These are phyloP conservation scores for Andrena minutula DNA, from an alignment of 2,888 invertebrate genomes.

Conservation along the genomic window DNA sequence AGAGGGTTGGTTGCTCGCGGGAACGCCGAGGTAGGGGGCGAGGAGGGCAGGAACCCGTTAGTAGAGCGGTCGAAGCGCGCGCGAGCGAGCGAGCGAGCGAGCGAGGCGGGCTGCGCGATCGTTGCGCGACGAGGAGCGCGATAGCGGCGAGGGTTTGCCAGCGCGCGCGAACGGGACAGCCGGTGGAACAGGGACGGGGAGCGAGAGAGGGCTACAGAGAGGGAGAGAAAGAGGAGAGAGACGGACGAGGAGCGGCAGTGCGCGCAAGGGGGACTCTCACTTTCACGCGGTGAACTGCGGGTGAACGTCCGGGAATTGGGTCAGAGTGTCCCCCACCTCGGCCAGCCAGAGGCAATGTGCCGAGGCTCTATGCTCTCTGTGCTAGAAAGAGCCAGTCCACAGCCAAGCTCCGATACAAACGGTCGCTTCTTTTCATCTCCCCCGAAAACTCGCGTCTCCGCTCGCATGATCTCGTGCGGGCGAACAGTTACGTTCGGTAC, in stretches of 20 bases:
- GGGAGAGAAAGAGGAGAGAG: slow-evolving; percentile 64
- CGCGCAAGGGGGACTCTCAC: slow-evolving; percentile 88
- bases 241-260: slow-evolving; percentile 61
- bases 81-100: slow-evolving; percentile 66
- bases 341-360: slow-evolving; percentile 87
- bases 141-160: slow-evolving; percentile 56
- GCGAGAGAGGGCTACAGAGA: slow-evolving; percentile 51
- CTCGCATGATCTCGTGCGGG: slow-evolving; percentile 30
- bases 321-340: slow-evolving; percentile 89
- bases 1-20: slow-evolving; percentile 66
- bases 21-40: slow-evolving; percentile 28
- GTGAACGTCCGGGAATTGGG: slow-evolving; percentile 93
- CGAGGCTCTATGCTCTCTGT: slow-evolving; percentile 83
- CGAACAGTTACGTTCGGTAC: slow-evolving; percentile 43
- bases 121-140: slow-evolving; percentile 62
- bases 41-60: slow-evolving; percentile 81
- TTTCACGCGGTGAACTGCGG: slow-evolving; percentile 88
- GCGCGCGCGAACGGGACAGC: slow-evolving; percentile 67
- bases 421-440: slow-evolving; percentile 77
- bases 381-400: slow-evolving; percentile 84
- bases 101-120: slow-evolving; percentile 47
- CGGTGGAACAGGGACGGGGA: slow-evolving; percentile 42
- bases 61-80: slow-evolving; percentile 75
- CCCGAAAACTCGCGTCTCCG: slow-evolving; percentile 54
- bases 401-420: slow-evolving; percentile 83